Evolutionary conservation across 2,888 invertebrate genomes (phyloP).

Genomic region (Netelia melanura): DNA sequence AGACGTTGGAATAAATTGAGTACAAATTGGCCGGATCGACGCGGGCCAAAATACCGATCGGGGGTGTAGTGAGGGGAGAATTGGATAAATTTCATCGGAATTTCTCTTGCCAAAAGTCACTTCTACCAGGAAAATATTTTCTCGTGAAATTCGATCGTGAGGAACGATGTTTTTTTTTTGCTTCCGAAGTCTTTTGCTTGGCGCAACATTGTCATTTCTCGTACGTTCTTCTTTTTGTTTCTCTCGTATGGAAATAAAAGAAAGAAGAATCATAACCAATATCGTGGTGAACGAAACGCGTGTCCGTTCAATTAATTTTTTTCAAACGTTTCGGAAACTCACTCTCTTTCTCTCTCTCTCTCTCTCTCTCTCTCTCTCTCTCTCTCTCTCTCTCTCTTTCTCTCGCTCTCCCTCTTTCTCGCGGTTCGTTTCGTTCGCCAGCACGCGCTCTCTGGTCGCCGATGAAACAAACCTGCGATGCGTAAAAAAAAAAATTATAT

Average conservation of each 20-base stretch:
- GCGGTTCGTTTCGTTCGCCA: too few relatives aligned
- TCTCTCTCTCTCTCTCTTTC: too few relatives aligned
- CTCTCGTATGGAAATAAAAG: neutral
- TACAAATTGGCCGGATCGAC: neutral
- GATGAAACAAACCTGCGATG: neutral
- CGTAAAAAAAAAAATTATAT: slow-evolving; percentile 15
- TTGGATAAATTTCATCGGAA: neutral
- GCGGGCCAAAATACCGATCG: neutral
- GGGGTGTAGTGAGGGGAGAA: too few relatives aligned
- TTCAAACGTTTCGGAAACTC: neutral
- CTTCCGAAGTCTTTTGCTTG: neutral
- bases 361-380: too few relatives aligned
- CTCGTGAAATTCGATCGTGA: too few relatives aligned
- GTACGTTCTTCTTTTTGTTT: neutral
- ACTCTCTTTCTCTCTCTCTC: too few relatives aligned
- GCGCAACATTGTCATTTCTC: neutral
- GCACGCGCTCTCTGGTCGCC: neutral
- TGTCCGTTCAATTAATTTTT: slow-evolving; percentile 3
- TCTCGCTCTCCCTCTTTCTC: too few relatives aligned
- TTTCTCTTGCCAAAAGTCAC: neutral
- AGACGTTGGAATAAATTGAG: neutral
- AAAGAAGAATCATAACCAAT: slow-evolving; percentile 11
- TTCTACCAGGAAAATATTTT: neutral
- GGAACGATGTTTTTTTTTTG: neutral
- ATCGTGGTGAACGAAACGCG: neutral